Evolutionary conservation across 1,140 invertebrate species (phyloP).

Genomic region (Hydropsyche tenuis): DNA sequence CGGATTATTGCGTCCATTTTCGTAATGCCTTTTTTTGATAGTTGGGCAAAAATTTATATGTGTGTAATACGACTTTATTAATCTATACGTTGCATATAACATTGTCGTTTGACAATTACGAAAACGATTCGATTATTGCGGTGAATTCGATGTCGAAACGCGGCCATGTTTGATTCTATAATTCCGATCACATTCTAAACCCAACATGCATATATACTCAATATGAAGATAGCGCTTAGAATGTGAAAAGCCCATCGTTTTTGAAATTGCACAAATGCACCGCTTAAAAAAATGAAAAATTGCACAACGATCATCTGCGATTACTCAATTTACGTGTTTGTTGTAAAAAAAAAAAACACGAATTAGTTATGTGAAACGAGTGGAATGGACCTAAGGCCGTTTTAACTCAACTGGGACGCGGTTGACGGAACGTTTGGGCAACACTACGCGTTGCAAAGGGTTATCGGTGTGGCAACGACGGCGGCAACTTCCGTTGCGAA

Average conservation of each 20-base stretch:
- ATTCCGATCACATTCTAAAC: conserved; percentile 7
- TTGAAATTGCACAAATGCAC: too few species aligned
- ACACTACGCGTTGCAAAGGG: conserved; percentile 25
- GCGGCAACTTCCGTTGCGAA: conserved; percentile 44
- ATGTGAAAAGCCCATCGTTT: too few species aligned
- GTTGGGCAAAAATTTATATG: not conserved
- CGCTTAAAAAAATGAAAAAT: too few species aligned
- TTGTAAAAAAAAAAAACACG: too few species aligned
- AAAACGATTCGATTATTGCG: conserved; percentile 14
- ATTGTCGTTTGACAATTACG: conserved; percentile 30
- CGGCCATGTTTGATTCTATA: conserved; percentile 40
- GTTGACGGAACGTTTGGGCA: conserved; percentile 10
- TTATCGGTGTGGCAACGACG: conserved; percentile 27
- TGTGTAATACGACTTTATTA: too few species aligned
- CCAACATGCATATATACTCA: too few species aligned
- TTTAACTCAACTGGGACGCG: conserved; percentile 6
- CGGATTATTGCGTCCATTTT: too few species aligned
- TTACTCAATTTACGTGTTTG: too few species aligned
- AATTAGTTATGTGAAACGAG: too few species aligned
- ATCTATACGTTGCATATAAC: not conserved
- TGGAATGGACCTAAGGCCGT: not conserved
- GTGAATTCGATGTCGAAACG: conserved; percentile 38
- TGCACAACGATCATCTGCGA: too few species aligned
- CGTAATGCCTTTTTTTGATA: too few species aligned
- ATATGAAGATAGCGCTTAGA: too few species aligned